Evolutionary conservation across 1,140 invertebrate genomes (phyloP).

Genomic region (Musca domestica): DNA sequence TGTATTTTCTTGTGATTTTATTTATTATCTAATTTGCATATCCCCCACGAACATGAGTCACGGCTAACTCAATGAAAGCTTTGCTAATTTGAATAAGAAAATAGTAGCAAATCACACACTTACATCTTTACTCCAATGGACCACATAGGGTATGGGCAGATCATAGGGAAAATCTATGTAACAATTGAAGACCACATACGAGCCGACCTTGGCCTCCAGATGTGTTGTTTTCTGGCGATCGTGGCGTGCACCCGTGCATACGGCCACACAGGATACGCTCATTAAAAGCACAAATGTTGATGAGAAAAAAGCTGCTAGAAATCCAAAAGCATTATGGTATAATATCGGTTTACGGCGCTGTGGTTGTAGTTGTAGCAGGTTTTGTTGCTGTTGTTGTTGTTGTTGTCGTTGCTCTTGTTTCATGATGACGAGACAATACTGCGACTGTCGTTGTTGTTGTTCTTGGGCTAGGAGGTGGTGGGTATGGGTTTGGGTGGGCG

Average conservation of each 20-base stretch:
- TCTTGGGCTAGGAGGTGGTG: constrained; percentile 1
- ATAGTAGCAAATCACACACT: constrained; percentile 49
- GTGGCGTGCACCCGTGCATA: constrained; percentile 33
- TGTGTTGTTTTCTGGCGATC: constrained; percentile 64
- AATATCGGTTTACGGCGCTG: not conserved
- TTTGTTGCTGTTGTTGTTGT: constrained; percentile 14
- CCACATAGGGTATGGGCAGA: constrained; percentile 81
- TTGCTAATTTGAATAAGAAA: no score
- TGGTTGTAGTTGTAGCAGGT: constrained; percentile 5
- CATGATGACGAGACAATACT: not conserved
- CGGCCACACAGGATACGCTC: constrained; percentile 40
- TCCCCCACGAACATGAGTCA: no score
- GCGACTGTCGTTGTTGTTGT: not conserved
- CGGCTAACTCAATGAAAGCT: no score
- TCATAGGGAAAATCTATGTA: constrained; percentile 86
- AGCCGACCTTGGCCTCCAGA: constrained; percentile 78
- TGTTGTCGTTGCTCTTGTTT: constrained; percentile 2
- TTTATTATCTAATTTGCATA: no score
- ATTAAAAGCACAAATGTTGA: constrained; percentile 33
- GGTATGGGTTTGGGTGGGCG: not conserved
- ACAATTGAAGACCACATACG: constrained; percentile 85
- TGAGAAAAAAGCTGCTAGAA: not conserved
- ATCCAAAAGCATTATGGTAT: not conserved
- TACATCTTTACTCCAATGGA: constrained; percentile 90
- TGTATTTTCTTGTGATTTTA: no score